Evolutionary conservation across 1,140 invertebrate species (phyloP).

Genomic region (Lithobius niger): DNA sequence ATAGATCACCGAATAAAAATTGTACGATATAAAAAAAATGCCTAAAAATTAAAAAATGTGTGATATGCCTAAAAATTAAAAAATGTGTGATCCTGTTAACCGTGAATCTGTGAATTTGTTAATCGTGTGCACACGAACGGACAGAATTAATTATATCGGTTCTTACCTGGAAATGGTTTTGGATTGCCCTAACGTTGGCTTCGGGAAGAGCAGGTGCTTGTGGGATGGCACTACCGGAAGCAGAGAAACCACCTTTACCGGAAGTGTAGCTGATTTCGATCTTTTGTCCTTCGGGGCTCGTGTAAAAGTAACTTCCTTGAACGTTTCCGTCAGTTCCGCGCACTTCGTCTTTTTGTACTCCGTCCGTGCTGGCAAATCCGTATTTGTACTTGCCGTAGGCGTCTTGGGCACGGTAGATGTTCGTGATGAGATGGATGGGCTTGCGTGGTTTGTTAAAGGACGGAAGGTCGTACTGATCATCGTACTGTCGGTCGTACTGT

Average conservation of each 20-base stretch:
- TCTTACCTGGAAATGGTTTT: background rate
- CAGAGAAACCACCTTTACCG: background rate
- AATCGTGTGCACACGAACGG: no score
- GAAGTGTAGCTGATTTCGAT: background rate
- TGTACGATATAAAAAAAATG: no score
- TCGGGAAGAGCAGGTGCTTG: background rate
- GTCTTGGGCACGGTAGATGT: background rate
- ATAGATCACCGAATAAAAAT: no score
- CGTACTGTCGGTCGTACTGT: no score
- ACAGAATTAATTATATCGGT: no score
- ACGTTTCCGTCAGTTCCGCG: background rate
- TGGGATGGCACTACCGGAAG: background rate
- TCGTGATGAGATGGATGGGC: no score
- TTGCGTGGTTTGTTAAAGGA: no score
- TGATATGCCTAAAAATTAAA: no score
- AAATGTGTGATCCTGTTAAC: no score
- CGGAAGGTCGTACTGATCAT: no score
- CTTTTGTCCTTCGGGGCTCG: background rate
- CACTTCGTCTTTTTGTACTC: background rate
- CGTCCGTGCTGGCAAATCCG: constrained; percentile 1
- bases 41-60: no score
- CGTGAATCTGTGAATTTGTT: no score
- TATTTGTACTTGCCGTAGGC: background rate
- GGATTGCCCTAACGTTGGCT: constrained; percentile 2
- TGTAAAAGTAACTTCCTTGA: background rate